Base-by-base conservation (phyloP, 2,888 invertebrate genomes). In the Iselma pallidipennis region DNA sequence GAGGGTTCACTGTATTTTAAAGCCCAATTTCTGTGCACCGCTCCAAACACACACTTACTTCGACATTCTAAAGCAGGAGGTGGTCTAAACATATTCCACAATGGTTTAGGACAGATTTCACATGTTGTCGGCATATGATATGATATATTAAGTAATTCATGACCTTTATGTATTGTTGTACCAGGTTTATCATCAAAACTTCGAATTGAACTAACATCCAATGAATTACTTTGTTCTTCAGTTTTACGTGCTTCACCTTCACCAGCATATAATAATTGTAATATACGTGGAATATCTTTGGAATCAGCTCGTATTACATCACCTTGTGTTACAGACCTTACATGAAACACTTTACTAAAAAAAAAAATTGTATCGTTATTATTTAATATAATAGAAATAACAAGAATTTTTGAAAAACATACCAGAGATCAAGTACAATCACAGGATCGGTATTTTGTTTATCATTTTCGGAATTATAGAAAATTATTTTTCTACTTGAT, bases 251-350 rank as follows among this genome's bases (percentile, higher is more conserved):
- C 92, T 83, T 96, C 96, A 56, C 97, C 97, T 85, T 98, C 97
- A 66, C 96, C 97, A 68, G 98, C 97, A 83, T 98, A 98, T 76
- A 98, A 84, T 77, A 98, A 86, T 86, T 96, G 89, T 85, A 99
- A 98, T 84, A 99, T 99, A 82, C 96, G 91, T 76, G 98, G 98
- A 83, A 99, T 96, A 87, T 98, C 97, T 89, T 95, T 96, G 82
- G 96, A 95, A 87, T 98, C 97, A 58, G 97, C 98, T 80, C 98
- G 91, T 81, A 98, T 97, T 76, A 98, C 98, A 87, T 99, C 99
- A 75, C 98, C 98, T 83, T 98, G 98, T 66, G 98, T 98, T 71
- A 99, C 98, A 65, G 96, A 94, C 70, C 98, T 91, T 72, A 98
- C 98, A 85, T 98, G 98, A 86, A 97, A 98, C 80, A 99, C 92